Evolutionary conservation across 2,113 vertebrate genomes (phyloP).

Genomic region (Crotophaga sulcirostris): DNA sequence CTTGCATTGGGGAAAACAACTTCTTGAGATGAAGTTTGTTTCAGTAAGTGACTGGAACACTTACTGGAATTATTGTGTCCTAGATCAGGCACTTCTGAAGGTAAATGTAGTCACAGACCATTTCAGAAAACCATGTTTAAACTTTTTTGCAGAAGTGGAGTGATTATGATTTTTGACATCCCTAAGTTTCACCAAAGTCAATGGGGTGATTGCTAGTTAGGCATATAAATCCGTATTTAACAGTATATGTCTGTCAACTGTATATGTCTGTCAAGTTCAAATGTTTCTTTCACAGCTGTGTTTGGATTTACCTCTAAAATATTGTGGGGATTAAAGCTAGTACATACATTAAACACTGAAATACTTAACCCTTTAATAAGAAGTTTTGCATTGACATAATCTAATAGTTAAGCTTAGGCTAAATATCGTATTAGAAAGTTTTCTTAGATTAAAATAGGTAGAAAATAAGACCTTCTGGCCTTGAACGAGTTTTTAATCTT

Average conservation of each 20-base stretch:
- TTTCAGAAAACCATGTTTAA: background rate
- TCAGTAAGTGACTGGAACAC: background rate
- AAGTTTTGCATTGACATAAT: background rate
- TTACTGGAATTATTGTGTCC: background rate
- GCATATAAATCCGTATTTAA: background rate
- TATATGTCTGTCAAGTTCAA: background rate
- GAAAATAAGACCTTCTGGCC: background rate
- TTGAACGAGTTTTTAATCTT: background rate
- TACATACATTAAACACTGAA: background rate
- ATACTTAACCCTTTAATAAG: background rate
- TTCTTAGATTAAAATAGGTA: background rate
- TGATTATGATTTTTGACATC: background rate
- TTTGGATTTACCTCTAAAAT: background rate
- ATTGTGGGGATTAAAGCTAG: background rate
- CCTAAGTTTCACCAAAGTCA: background rate
- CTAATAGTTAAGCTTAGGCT: background rate
- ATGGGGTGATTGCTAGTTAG: background rate
- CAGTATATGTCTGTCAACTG: background rate
- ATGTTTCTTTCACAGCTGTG: background rate
- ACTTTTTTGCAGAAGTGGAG: background rate
- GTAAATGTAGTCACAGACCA: fast-evolving
- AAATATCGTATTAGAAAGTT: background rate
- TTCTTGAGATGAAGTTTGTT: background rate
- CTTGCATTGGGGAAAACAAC: background rate
- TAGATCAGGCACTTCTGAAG: background rate